Base-by-base conservation (phyloP, 2,113 vertebrate genomes). In the Ageneiosus marmoratus region DNA sequence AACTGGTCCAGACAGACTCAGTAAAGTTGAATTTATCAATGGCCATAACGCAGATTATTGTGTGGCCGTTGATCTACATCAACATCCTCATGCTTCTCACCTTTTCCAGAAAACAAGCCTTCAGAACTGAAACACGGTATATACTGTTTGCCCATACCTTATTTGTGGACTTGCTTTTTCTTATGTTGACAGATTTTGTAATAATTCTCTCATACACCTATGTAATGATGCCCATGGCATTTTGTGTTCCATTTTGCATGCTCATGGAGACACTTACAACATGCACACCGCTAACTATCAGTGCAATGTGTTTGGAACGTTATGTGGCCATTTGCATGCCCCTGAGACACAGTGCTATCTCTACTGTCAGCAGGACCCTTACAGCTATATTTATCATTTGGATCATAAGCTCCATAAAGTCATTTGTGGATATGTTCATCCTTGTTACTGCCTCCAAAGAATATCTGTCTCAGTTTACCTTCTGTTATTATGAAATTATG, bases 261-360 rank as follows among this genome's bases (percentile, higher is more conserved):
- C 7, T 89, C 11, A 83, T 86, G 63, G 85, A 84, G 1, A 60
- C 70, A 0, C 11, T 87, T 1, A 83, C 76, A 15, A 72, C 78
- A 13, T 77, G 72, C 56, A 85, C 88, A 27, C 87, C 88, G 2
- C 22, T 84, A 24, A 89, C 86, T 5, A 88, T 89, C 44, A 69
- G 34, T 32, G 87, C 84, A 44, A 89, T 89, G 87, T 89, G 88
- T 53, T 22, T 89, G 50, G 88, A 89, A 82, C 85, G 88, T 20
- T 89, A 88, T 13, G 87, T 89, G 79, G 88, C 88, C 67, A 87
- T 89, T 44, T 89, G 87, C 63, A 87, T 89, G 84, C 88, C 88
- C 0, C 81, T 89, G 29, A 85, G 86, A 75, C 88, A 86, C 48
- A 85, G 56, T 55, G 32, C 83, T 58, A 85, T 88, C 56, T 79